These are phyloP conservation scores for Cettia cetti DNA, from an alignment of 2,113 vertebrate genomes.

Conservation along the genomic window DNA sequence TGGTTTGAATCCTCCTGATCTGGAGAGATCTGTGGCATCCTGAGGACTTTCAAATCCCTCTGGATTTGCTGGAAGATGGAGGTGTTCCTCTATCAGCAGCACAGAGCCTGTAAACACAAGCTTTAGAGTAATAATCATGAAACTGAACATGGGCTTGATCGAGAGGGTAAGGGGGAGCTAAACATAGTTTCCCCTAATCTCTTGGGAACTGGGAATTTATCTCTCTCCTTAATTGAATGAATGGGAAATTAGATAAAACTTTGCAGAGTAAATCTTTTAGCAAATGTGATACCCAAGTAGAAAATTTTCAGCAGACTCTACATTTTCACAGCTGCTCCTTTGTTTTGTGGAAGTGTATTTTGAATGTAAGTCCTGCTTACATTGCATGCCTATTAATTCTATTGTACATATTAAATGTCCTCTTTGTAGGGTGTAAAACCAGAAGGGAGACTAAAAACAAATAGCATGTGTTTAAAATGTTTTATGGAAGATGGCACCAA, in stretches of 20 bases:
- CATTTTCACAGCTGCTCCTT: conserved; percentile 71
- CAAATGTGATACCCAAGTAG: conserved; percentile 64
- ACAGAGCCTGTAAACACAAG: neutral
- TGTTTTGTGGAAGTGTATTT: conserved; percentile 68
- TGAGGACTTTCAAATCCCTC: neutral
- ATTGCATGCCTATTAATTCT: conserved; percentile 71
- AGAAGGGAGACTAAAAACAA: conserved; percentile 71
- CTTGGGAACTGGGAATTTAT: conserved; percentile 60
- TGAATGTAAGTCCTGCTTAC: conserved; percentile 70
- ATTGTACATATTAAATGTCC: conserved; percentile 74
- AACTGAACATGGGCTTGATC: neutral
- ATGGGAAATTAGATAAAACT: conserved; percentile 74
- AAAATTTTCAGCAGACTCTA: conserved; percentile 55
- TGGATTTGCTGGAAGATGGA: neutral
- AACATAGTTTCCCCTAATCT: conserved; percentile 49
- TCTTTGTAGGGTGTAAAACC: conserved; percentile 58
- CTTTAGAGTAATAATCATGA: neutral
- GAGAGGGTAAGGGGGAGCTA: neutral
- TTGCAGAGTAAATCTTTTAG: conserved; percentile 75
- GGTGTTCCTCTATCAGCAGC: neutral
- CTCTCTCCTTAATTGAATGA: conserved; percentile 73
- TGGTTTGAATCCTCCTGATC: neutral
- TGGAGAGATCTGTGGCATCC: neutral
- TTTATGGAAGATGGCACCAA: conserved; percentile 55
- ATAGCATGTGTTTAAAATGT: conserved; percentile 69